Evolutionary conservation across 2,797 vertebrate species (phyloP).

Genomic region (Anomalospiza imberbis): DNA sequence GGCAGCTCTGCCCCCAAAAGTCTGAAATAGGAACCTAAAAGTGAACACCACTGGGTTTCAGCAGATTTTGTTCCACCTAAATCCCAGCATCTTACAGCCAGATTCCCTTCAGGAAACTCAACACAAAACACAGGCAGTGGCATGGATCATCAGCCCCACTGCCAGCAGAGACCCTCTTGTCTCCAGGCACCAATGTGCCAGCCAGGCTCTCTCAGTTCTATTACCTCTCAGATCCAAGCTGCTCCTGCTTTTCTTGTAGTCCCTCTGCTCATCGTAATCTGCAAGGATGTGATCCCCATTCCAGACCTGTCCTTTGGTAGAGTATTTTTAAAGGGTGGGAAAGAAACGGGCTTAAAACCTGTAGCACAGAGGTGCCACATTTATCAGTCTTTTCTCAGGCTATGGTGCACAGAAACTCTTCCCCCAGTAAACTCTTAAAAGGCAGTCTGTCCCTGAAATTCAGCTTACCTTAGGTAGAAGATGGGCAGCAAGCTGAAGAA

Average conservation of each 20-base stretch:
- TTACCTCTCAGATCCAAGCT: background rate
- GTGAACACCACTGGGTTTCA: background rate
- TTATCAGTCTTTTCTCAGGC: background rate
- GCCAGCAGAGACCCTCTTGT: background rate
- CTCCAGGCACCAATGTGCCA: background rate
- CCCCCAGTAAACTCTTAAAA: background rate
- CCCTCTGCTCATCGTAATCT: background rate
- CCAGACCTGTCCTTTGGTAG: background rate
- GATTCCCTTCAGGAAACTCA: background rate
- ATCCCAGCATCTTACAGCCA: accelerated
- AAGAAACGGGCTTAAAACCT: background rate
- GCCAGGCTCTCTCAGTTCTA: background rate
- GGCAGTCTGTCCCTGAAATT: background rate
- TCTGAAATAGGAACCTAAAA: background rate
- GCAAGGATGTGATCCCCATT: background rate
- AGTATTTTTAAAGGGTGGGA: background rate
- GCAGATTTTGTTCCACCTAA: background rate
- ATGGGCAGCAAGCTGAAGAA: background rate
- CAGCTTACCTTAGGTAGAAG: background rate
- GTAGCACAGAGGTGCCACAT: background rate
- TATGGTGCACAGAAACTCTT: background rate
- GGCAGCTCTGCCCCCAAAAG: background rate
- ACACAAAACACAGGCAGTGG: background rate
- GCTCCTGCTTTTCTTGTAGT: background rate
- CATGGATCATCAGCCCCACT: background rate